phyloP scores from a whole-genome alignment of 1,140 invertebrate species.

The Saccostrea glomerata region DNA sequence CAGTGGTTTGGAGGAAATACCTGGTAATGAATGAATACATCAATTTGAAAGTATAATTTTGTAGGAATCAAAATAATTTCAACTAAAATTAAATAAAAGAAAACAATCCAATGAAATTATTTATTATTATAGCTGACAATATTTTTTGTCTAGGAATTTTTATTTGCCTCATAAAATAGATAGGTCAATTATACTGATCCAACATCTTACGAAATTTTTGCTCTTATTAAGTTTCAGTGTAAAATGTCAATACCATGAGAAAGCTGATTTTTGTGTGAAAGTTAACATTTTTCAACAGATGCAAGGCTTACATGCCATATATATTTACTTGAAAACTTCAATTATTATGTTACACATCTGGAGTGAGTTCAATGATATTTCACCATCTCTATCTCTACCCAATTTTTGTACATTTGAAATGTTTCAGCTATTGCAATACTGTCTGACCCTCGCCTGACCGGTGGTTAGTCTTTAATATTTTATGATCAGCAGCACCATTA shows the following conservation, averaged over 20 bases:
- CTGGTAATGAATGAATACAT: too few relatives aligned
- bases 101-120: too few relatives aligned
- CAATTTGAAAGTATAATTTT: too few relatives aligned
- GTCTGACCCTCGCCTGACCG: neutral
- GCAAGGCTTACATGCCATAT: neutral
- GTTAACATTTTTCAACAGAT: neutral
- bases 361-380: neutral
- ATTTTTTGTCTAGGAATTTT: too few relatives aligned
- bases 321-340: neutral
- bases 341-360: neutral
- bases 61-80: too few relatives aligned
- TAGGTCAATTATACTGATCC: too few relatives aligned
- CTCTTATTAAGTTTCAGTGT: neutral
- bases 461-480: constrained; percentile 22
- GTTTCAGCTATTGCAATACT: constrained; percentile 6
- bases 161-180: too few relatives aligned
- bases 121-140: too few relatives aligned
- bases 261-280: neutral
- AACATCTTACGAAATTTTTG: too few relatives aligned
- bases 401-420: constrained; percentile 19
- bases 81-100: too few relatives aligned
- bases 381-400: neutral
- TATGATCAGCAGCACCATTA: constrained; percentile 14
- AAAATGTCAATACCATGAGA: neutral
- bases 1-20: too few relatives aligned